A percentile compares a stretch with the other conserved stretches of the same genome.
phyloP scores from a whole-genome alignment of 2,113 vertebrate species.

The Phalacrocorax pelagicus region DNA sequence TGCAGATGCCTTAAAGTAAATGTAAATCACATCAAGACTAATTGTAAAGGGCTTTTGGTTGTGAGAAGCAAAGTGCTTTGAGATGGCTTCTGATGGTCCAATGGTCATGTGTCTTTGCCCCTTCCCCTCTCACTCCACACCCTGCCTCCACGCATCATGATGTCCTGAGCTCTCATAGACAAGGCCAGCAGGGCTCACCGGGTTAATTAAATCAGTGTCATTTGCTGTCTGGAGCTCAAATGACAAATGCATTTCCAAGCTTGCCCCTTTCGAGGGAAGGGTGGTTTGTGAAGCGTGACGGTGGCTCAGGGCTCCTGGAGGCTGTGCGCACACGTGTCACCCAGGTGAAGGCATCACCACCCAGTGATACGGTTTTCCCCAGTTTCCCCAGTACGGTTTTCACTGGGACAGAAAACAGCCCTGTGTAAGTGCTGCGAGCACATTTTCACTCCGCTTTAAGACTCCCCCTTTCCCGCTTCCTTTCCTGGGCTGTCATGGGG shows the following conservation, averaged over 20 bases:
- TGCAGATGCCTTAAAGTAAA: slow-evolving; percentile 25
- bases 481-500: background rate
- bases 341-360: background rate
- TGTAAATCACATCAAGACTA: slow-evolving; percentile 37
- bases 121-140: background rate
- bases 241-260: slow-evolving; percentile 20
- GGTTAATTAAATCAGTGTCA: slow-evolving; percentile 40
- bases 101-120: background rate
- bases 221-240: slow-evolving; percentile 29
- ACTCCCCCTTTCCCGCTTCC: background rate
- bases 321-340: background rate
- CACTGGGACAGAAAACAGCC: background rate
- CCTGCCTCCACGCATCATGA: background rate
- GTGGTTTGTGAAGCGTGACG: background rate
- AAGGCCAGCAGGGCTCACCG: background rate
- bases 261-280: background rate
- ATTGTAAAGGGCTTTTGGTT: background rate
- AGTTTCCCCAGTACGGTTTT: background rate
- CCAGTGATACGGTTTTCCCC: background rate
- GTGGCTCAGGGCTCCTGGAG: background rate
- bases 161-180: background rate
- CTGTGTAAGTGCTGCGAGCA: background rate
- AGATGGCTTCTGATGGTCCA: background rate
- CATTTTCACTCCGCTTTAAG: background rate
- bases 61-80: background rate